Evolutionary conservation across 1,140 invertebrate species (phyloP).

Genomic region (Acromyrmex heyeri): DNA sequence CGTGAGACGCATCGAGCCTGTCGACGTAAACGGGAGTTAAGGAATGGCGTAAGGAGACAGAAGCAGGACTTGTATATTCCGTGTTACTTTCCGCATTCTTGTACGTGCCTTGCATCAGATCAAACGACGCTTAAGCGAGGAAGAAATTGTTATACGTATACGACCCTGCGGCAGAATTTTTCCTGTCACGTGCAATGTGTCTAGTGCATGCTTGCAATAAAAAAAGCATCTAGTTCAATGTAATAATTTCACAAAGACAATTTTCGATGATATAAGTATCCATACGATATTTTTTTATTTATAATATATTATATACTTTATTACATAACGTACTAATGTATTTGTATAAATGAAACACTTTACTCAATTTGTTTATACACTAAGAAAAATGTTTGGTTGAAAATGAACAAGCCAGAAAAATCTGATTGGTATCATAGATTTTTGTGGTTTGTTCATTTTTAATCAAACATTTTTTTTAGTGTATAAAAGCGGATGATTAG

Average conservation of each 20-base stretch:
- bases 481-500: background rate
- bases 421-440: no score
- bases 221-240: background rate
- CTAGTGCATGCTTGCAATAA: background rate
- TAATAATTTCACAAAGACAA: slow-evolving; percentile 3
- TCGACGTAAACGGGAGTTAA: slow-evolving; percentile 43
- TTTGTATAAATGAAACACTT: background rate
- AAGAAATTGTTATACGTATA: slow-evolving; percentile 37
- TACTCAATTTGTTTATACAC: no score
- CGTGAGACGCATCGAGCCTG: slow-evolving; percentile 56
- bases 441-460: no score
- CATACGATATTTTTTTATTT: background rate
- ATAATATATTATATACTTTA: background rate
- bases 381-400: no score
- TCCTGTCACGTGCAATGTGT: slow-evolving; percentile 27
- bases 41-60: slow-evolving; percentile 44
- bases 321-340: background rate
- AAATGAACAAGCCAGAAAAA: no score
- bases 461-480: no score
- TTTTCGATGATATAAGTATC: background rate
- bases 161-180: slow-evolving; percentile 21
- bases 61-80: slow-evolving; percentile 48
- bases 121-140: background rate
- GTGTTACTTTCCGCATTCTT: slow-evolving; percentile 26
- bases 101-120: slow-evolving; percentile 39